Evolutionary conservation across 92 coral and sea anemone species (phyloP), one percentile per base, ranked within the genome.

Genomic region (Palythoa grandis): DNA sequence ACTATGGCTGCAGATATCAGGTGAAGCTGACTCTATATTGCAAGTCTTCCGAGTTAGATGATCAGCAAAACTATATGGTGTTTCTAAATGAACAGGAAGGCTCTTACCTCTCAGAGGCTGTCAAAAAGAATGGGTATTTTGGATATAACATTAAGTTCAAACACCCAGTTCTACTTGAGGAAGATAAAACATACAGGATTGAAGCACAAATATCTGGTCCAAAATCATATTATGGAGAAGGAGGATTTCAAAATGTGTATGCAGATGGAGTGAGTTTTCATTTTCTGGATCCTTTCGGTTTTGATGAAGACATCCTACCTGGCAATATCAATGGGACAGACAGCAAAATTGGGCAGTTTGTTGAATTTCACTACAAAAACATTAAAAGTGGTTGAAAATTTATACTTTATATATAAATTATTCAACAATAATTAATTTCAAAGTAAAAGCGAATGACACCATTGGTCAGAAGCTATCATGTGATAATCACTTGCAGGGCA

Each of bases 191-290:
- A 0, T 82, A 19, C 15, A 71, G 77, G 52, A 69, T 82, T 68
- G 76, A 63, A 29, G 65, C 71, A 48, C 74, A 73, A 38, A 61
- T 68, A 78, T 80, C 63, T 39, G 65, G 86, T 43, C 84, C 83
- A 15, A 72, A 53, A 63, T 80, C 74, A 86, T 72, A 58, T 37
- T 82, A 38, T 77, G 73, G 89, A 77, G 74, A 67, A 10, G 75
- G 74, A 63, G 77, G 73, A 5, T 78, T 78, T 78, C 83, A 78
- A 61, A 78, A 78, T 60, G 83, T 78, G 16, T 78, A 78, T n/a
- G 83, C 83, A 38, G 83, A 78, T 78, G 83, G 83, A 60, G 83
- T 78, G 71, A 78, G 83, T 60, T 78, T 78, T 78, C 83, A 78
- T 38, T 78, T 78, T 39, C 25, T 78, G 15, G 83, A 78, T 8